Evolutionary conservation across 2,888 invertebrate genomes (phyloP).

Genomic region (Mythimna loreyi): DNA sequence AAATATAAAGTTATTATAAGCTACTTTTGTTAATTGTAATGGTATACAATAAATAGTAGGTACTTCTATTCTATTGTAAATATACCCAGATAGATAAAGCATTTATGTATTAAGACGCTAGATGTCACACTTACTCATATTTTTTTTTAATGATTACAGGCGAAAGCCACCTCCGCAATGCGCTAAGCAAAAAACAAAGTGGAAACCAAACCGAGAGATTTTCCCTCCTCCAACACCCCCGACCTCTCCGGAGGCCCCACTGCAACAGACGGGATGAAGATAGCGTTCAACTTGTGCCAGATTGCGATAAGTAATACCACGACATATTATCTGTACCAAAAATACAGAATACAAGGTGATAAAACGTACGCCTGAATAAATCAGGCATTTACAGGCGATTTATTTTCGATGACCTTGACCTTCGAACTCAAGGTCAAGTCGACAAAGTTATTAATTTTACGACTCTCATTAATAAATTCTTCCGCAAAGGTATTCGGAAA

Average conservation of each 20-base stretch:
- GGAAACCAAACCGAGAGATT: conserved; percentile 81
- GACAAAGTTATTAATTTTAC: conserved; percentile 5
- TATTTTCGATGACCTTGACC: conserved; percentile 47
- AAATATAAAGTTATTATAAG: no score
- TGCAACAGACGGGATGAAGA: conserved; percentile 77
- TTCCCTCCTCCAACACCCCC: conserved; percentile 84
- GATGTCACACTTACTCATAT: background rate
- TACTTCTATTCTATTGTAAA: no score
- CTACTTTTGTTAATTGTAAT: no score
- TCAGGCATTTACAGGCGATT: conserved; percentile 5
- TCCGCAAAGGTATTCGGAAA: conserved; percentile 16
- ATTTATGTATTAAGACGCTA: no score
- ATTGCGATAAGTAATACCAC: conserved; percentile 80
- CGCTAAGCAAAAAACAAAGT: conserved; percentile 80
- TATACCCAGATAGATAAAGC: no score
- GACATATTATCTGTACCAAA: conserved; percentile 36
- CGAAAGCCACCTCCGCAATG: conserved; percentile 85
- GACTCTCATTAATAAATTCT: conserved; percentile 15
- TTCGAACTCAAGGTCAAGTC: conserved; percentile 11
- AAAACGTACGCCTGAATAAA: conserved; percentile 11
- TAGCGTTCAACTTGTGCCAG: conserved; percentile 83
- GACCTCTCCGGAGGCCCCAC: conserved; percentile 81
- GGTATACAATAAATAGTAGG: no score
- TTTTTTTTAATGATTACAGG: conserved; percentile 76
- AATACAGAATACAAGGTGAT: conserved; percentile 41